Evolutionary conservation across 2,888 invertebrate genomes (phyloP).

Genomic region (Diplolepis rosae): DNA sequence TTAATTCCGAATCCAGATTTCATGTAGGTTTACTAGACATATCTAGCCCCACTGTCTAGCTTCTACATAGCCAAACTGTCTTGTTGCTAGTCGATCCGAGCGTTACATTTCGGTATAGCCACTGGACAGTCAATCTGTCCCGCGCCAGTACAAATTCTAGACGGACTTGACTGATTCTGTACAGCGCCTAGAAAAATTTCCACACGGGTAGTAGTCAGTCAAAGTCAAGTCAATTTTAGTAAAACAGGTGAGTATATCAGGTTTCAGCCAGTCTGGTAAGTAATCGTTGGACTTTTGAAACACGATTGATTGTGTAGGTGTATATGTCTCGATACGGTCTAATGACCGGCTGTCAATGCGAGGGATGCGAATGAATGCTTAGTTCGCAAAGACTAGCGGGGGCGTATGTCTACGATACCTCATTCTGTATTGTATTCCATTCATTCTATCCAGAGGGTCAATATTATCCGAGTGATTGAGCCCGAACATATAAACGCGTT

Average conservation of each 20-base stretch:
- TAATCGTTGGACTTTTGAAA: conserved; percentile 21
- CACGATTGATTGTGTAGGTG: conserved; percentile 42
- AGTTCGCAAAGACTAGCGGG: conserved; percentile 52
- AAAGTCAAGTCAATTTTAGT: conserved; percentile 17
- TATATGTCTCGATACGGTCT: conserved; percentile 50
- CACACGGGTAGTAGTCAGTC: conserved; percentile 23
- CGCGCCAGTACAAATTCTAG: no score
- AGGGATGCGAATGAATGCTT: conserved; percentile 60
- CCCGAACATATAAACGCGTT: conserved; percentile 51
- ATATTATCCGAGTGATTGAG: conserved; percentile 70
- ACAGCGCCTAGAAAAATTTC: no score
- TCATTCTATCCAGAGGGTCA: conserved; percentile 65
- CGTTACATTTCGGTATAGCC: no score
- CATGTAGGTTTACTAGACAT: no score
- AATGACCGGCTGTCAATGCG: conserved; percentile 72
- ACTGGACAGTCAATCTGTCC: no score
- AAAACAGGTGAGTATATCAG: conserved; percentile 27
- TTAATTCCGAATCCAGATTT: no score
- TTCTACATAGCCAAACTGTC: no score
- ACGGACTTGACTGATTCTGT: no score
- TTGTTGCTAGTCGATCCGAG: no score
- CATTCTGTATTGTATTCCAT: conserved; percentile 65
- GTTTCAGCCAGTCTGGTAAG: conserved; percentile 5
- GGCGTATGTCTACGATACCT: conserved; percentile 52
- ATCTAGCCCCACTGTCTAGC: no score